phyloP scores from a whole-genome alignment of 2,888 invertebrate species.

The Trichopoda pennipes region DNA sequence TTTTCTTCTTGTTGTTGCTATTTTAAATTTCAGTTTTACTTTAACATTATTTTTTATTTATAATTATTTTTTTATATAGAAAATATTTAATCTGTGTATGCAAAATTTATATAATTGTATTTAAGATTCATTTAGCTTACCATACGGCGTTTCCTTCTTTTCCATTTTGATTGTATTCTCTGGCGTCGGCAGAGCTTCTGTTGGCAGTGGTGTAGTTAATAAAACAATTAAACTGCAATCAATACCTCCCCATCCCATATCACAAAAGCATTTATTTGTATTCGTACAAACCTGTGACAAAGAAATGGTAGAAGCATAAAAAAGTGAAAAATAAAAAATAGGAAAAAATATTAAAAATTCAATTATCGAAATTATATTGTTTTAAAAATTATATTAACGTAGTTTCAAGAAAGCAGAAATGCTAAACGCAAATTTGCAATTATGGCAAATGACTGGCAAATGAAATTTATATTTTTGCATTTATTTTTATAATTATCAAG shows the following conservation, averaged over 20 bases:
- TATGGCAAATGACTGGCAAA: background rate
- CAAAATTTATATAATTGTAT: slow-evolving; percentile 46
- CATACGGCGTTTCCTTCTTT: slow-evolving; percentile 96
- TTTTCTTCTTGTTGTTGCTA: background rate
- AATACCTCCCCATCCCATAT: slow-evolving; percentile 91
- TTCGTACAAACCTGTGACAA: slow-evolving; percentile 92
- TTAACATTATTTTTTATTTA: slow-evolving; percentile 32
- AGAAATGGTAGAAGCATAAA: background rate
- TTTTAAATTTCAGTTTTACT: background rate
- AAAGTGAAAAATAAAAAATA: background rate
- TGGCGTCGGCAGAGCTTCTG: slow-evolving; percentile 83
- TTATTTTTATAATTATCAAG: background rate
- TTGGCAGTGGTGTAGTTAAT: slow-evolving; percentile 84
- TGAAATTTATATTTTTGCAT: background rate
- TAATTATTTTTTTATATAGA: slow-evolving; percentile 22
- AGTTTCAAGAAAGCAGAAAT: slow-evolving; percentile 10
- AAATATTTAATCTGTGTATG: slow-evolving; percentile 23
- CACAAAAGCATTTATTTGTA: slow-evolving; percentile 94
- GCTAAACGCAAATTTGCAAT: background rate
- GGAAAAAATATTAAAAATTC: slow-evolving; percentile 23
- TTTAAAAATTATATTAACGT: slow-evolving; percentile 8
- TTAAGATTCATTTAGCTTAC: slow-evolving; percentile 83
- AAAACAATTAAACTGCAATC: slow-evolving; percentile 92
- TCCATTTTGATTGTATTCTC: slow-evolving; percentile 86
- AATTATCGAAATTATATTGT: slow-evolving; percentile 41